A percentile compares a stretch with the other conserved stretches of the same genome.
Conservation (phyloP, 2,797 vertebrate genomes). For the Chrysocyon brachyurus region DNA sequence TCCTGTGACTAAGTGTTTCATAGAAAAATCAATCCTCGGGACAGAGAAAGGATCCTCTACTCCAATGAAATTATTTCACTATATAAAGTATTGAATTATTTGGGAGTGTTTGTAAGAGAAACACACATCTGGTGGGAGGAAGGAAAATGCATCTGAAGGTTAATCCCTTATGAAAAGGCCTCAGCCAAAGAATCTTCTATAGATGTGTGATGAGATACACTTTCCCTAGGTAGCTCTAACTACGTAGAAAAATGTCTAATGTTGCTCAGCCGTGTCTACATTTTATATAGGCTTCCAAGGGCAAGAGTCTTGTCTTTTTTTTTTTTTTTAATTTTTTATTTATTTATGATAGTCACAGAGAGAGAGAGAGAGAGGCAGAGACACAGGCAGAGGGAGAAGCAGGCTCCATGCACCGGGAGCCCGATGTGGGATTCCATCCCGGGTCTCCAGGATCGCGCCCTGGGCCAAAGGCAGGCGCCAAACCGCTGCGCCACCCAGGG, state of each 20-base stretch:
- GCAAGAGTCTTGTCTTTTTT: background rate
- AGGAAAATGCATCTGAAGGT: constrained; percentile 48
- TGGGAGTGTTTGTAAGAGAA: constrained; percentile 56
- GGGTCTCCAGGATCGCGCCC: no score
- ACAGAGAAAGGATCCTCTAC: constrained; percentile 25
- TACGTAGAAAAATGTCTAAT: background rate
- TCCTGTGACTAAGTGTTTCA: constrained; percentile 31
- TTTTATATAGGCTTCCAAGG: constrained; percentile 22
- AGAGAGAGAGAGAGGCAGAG: no score
- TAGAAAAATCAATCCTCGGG: background rate
- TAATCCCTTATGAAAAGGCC: constrained; percentile 47
- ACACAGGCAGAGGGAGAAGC: no score
- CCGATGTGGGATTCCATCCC: no score
- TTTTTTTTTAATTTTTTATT: no score
- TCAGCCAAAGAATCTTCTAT: constrained; percentile 45
- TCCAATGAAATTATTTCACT: constrained; percentile 33
- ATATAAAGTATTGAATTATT: constrained; percentile 8
- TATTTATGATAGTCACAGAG: no score
- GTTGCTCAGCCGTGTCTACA: background rate
- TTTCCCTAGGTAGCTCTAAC: constrained; percentile 23
- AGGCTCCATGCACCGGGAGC: no score
- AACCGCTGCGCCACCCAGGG: no score
- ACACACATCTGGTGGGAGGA: constrained; percentile 35
- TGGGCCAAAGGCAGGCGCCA: no score
- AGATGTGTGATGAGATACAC: constrained; percentile 33